These are phyloP conservation scores for Dynastes tityus DNA, from an alignment of 2,888 invertebrate genomes.

Conservation along the genomic window DNA sequence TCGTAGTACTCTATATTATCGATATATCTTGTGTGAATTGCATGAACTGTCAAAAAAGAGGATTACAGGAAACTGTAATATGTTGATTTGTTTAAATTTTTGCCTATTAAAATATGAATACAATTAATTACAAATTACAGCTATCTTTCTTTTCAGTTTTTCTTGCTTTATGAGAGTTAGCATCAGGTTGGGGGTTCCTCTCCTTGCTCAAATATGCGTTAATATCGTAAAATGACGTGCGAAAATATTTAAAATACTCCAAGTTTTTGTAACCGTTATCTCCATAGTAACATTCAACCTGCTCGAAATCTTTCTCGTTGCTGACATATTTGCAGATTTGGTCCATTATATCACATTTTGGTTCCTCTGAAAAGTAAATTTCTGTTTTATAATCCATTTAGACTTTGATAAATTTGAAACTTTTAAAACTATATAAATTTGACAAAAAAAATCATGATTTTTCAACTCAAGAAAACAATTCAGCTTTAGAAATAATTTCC, in stretches of 20 bases:
- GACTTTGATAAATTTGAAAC: too few relatives aligned
- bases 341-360: constrained; percentile 34
- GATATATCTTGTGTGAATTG: too few relatives aligned
- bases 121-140: too few relatives aligned
- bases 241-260: constrained; percentile 29
- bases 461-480: too few relatives aligned
- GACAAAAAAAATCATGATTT: neutral
- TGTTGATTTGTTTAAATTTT: neutral
- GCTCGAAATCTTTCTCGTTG: neutral
- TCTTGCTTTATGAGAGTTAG: neutral
- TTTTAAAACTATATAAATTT: too few relatives aligned
- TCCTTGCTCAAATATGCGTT: neutral
- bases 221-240: constrained; percentile 27
- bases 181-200: constrained; percentile 31
- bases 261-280: constrained; percentile 43
- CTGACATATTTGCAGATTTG: constrained; percentile 20
- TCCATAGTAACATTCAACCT: constrained; percentile 31
- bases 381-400: neutral
- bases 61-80: neutral
- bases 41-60: too few relatives aligned
- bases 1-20: too few relatives aligned
- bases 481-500: too few relatives aligned
- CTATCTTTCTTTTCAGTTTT: too few relatives aligned
- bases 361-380: neutral
- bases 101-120: too few relatives aligned